Evolutionary conservation across 1,140 invertebrate species (phyloP).

Genomic region (Ctenoplectra terminalis): DNA sequence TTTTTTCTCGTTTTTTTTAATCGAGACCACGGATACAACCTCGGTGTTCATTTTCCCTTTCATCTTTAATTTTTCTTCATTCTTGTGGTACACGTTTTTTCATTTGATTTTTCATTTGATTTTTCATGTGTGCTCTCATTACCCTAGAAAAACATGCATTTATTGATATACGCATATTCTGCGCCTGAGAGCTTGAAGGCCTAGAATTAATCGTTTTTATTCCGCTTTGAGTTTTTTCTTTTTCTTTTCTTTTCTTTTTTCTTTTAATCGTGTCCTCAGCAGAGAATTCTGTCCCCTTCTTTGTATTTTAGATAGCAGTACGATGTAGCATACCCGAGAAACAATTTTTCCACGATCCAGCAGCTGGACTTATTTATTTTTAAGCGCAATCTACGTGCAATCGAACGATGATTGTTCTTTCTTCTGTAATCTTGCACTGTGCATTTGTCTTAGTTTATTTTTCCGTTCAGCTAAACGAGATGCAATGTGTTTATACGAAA

Average conservation of each 20-base stretch:
- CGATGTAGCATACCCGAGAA: background rate
- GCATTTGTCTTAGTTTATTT: background rate
- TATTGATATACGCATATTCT: constrained; percentile 44
- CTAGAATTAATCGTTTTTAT: constrained; percentile 51
- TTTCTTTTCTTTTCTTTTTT: background rate
- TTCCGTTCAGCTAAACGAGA: background rate
- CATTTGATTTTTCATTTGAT: constrained; percentile 26
- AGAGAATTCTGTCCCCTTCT: background rate
- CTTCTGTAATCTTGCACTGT: background rate
- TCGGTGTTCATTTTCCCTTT: background rate
- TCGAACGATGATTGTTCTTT: background rate
- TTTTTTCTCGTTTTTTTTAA: too few relatives aligned
- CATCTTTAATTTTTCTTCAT: background rate
- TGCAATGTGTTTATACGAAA: background rate
- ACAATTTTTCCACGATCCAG: background rate
- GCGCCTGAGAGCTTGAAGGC: constrained; percentile 74
- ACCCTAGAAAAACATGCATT: constrained; percentile 56
- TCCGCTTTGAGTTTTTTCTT: background rate
- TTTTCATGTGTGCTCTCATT: constrained; percentile 58
- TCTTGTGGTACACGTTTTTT: background rate
- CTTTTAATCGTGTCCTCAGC: background rate
- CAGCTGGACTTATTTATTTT: constrained; percentile 1
- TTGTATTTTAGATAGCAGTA: background rate
- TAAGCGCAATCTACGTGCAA: background rate
- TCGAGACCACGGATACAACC: background rate